Evolutionary conservation across 1,140 invertebrate species (phyloP).

Genomic region (Propsilocerus akamusi): DNA sequence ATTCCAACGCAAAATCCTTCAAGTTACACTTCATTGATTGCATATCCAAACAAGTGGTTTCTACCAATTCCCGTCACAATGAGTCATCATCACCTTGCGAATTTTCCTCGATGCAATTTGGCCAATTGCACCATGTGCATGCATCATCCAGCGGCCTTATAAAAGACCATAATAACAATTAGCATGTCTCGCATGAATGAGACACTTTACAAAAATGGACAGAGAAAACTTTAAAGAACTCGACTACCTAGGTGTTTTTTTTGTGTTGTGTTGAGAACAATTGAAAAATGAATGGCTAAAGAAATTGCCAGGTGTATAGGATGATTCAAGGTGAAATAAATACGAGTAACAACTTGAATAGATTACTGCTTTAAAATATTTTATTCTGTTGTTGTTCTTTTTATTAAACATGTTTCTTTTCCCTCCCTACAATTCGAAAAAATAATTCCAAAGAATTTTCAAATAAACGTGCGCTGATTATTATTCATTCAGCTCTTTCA

Average conservation of each 20-base stretch:
- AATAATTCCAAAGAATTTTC: no score
- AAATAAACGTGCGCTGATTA: no score
- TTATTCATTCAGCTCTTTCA: no score
- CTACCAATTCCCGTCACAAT: slow-evolving; percentile 23
- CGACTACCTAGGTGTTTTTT: no score
- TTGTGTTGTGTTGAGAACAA: neutral
- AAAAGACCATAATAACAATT: no score
- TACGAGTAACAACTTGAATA: neutral
- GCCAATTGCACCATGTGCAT: slow-evolving; percentile 16
- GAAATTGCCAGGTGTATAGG: neutral
- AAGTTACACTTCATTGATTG: slow-evolving; percentile 12
- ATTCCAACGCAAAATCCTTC: slow-evolving; percentile 8
- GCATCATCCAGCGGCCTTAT: slow-evolving; percentile 1
- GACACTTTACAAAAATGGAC: neutral
- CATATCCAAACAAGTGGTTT: slow-evolving; percentile 22
- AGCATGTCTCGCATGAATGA: neutral
- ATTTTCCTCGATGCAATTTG: slow-evolving; percentile 20
- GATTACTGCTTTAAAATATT: no score
- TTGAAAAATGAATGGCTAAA: neutral
- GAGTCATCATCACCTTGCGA: slow-evolving; percentile 17
- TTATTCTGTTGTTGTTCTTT: no score
- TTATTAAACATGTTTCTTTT: no score
- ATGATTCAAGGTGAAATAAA: neutral
- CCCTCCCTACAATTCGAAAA: no score
- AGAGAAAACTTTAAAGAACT: no score